Evolutionary conservation across 2,113 vertebrate species (phyloP), one percentile per base, ranked within the genome.

Genomic region (Aegotheles bennettii): DNA sequence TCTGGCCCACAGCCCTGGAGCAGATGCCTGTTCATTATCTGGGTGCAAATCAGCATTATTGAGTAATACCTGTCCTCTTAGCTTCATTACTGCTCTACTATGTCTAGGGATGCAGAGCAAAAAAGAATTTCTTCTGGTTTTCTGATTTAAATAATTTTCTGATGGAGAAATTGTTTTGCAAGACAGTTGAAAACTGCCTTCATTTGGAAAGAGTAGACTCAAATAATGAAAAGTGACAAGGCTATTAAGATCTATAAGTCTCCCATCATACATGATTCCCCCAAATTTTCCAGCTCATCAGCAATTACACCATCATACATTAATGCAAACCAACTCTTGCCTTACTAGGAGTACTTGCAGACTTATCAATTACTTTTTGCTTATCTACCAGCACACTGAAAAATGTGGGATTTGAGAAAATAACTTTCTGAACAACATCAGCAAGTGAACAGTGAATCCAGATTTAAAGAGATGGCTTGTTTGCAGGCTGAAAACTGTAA

Each of bases 21-120:
- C 47, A 25, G 26, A 36, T 18, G 42, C 1, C 24, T 60, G 15
- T 48, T 80, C 18, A 3, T 3, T 13, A 1, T 56, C 19, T 17
- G 17, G 24, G 50, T 1, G 4, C 45, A 25, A 0, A 0, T 0
- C 29, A 38, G 35, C 40, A 38, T 24, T 12, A 1, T 1, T 2
- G 23, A 47, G 76, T 4, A 24, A n/a, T 36, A 13, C 33, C 31
- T 28, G 25, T 25, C 68, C 29, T 31, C 35, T 31, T 47, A 36
- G 56, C 38, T 45, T 82, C 57, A 10, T 5, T 48, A 3, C 33
- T 4, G 3, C 50, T 43, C 25, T 50, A 6, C 40, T 51, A 7
- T 25, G 3, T 8, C 13, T 13, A 69, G 17, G 21, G 29, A 33
- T 2, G 12, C 33, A 26, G 19, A 68, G 29, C 15, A 51, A 50